Conservation (phyloP, 2,113 vertebrate species). For the Morone saxatilis region DNA sequence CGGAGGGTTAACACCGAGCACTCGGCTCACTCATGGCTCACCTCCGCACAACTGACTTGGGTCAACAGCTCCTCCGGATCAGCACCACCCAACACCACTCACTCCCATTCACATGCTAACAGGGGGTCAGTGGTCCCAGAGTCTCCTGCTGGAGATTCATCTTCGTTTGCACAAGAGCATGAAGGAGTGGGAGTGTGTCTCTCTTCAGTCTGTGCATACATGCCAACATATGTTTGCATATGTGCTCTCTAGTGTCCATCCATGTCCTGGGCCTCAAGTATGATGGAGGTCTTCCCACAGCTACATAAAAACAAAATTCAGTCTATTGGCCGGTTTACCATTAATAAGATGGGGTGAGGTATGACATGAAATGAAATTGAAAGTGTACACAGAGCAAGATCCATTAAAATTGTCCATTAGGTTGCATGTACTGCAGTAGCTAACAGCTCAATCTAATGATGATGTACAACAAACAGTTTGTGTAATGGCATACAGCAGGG, state of each 20-base stretch:
- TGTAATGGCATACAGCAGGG: too few species aligned
- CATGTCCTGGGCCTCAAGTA: neutral
- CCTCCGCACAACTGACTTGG: constrained; percentile 36
- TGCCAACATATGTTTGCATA: constrained; percentile 7
- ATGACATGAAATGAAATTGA: neutral
- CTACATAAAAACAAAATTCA: neutral
- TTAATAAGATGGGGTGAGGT: neutral
- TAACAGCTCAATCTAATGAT: neutral
- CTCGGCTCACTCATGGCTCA: constrained; percentile 49
- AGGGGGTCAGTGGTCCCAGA: constrained; percentile 43
- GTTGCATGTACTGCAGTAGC: neutral
- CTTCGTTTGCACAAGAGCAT: constrained; percentile 28
- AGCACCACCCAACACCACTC: constrained; percentile 25
- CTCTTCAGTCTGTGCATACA: neutral
- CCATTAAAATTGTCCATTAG: neutral
- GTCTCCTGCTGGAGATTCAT: constrained; percentile 31
- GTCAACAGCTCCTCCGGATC: constrained; percentile 61
- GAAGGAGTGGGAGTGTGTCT: constrained; percentile 25
- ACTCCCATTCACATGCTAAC: constrained; percentile 22
- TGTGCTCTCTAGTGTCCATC: constrained; percentile 12
- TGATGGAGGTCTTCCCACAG: neutral
- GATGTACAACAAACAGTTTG: neutral
- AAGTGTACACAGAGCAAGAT: neutral
- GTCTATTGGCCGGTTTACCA: neutral
- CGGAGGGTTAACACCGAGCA: neutral